These are phyloP conservation scores for Eremobia ochroleuca DNA, from an alignment of 2,888 invertebrate species.

Conservation along the genomic window DNA sequence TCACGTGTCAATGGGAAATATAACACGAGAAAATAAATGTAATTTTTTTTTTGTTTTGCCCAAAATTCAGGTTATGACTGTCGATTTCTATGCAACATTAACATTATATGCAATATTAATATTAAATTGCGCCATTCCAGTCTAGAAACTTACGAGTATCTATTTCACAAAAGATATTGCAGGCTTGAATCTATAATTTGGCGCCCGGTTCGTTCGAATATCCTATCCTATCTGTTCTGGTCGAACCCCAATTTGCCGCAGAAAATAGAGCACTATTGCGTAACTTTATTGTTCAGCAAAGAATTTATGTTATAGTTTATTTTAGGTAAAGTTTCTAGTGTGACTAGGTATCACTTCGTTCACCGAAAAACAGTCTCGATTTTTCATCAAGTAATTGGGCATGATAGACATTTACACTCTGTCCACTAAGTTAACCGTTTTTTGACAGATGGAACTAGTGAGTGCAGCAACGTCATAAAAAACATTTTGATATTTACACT, in stretches of 20 bases:
- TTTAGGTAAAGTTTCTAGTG: background rate
- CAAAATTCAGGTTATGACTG: background rate
- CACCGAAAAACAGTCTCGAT: background rate
- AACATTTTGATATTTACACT: too few relatives aligned
- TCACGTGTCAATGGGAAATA: too few relatives aligned
- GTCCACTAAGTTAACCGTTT: too few relatives aligned
- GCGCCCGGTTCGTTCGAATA: background rate
- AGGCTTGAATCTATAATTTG: conserved; percentile 26
- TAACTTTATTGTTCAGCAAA: background rate
- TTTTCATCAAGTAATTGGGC: background rate
- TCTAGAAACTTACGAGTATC: conserved; percentile 1
- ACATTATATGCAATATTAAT: too few relatives aligned
- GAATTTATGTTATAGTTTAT: conserved; percentile 6
- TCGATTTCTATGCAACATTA: background rate
- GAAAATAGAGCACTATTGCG: conserved; percentile 20
- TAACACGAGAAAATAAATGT: too few relatives aligned
- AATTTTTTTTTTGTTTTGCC: too few relatives aligned
- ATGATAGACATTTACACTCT: background rate
- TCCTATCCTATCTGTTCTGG: conserved; percentile 16
- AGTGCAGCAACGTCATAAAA: too few relatives aligned
- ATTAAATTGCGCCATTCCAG: background rate
- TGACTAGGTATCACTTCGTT: background rate
- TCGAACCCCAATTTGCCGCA: conserved; percentile 20
- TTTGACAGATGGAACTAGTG: too few relatives aligned
- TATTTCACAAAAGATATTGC: conserved; percentile 13